Base-by-base conservation (phyloP, 2,113 vertebrate species). In the Balaeniceps rex region DNA sequence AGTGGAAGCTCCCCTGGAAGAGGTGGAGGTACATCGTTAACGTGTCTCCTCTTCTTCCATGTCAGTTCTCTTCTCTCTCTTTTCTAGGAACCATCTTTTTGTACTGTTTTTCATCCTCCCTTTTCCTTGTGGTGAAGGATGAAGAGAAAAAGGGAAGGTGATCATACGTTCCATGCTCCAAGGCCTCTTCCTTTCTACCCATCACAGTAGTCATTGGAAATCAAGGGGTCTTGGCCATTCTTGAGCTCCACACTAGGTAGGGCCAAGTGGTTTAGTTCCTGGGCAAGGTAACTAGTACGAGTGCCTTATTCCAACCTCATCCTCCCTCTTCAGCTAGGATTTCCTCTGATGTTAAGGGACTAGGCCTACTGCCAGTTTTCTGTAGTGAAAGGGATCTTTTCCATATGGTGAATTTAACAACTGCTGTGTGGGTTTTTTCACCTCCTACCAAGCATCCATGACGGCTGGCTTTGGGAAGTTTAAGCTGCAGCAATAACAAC, bases 401-500 rank as follows among this genome's bases (percentile, higher is more conserved):
- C 97, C 95, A 94, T 97, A 97, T 95, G 96, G 96, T 74, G 83
- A 92, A 94, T 92, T 94, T 96, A 97, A 95, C 96, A 97, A 97
- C 94, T 96, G 94, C 97, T 94, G 91, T 88, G 95, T 92, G 83
- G 92, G 90, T 61, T 97, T 97, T 95, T 94, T 95, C 96, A 95
- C 95, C 91, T 96, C 93, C 96, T 89, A 97, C 92, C 77, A 79
- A 87, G 88, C 86, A 95, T 58, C 83, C 78, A 94, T 54, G 87
- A 93, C 0, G 70, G 65, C 61, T 96, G 96, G 91, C 81, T 94
- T 89, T 87, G 91, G 88, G 84, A 94, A 93, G 63, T 79, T 95
- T 76, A 94, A 97, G 78, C 63, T 83, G 54, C 95, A 97, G 87
- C 78, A 94, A 75, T 94, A 94, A 95, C 88, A 97, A 92, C 90